Evolutionary conservation across 2,113 vertebrate species (phyloP).

Genomic region (Sinosuthora webbiana): DNA sequence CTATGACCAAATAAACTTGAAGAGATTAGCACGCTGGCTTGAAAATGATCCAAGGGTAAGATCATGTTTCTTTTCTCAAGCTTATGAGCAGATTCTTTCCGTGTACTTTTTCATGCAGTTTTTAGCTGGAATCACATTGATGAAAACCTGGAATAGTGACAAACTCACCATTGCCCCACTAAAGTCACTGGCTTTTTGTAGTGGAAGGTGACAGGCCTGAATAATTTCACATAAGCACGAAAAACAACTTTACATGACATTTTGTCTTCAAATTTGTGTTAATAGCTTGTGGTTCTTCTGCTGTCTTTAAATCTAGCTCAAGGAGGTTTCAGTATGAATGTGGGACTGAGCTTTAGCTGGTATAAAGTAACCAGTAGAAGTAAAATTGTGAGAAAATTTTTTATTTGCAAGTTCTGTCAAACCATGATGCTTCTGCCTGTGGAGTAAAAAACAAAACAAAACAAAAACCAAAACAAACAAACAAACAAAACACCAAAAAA

Average conservation of each 20-base stretch:
- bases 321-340: not conserved
- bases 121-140: not conserved
- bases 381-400: not conserved
- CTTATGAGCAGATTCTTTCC: not conserved
- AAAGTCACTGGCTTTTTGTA: not conserved
- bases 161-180: not conserved
- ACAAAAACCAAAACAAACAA: too few species aligned
- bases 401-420: not conserved
- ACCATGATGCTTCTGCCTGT: not conserved
- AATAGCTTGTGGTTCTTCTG: not conserved
- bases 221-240: not conserved
- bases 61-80: not conserved
- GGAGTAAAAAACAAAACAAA: not conserved
- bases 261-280: not conserved
- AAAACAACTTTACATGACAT: not conserved
- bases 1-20: constrained; percentile 75
- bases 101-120: not conserved
- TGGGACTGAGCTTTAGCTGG: not conserved
- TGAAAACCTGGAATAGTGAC: not conserved
- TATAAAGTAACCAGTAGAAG: not conserved
- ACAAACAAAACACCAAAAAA: too few species aligned
- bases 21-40: constrained; percentile 70
- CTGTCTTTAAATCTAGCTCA: not conserved
- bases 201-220: not conserved
- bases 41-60: constrained; percentile 76